Base-by-base conservation (phyloP, 1,140 invertebrate genomes). In the Oryctes rhinoceros region DNA sequence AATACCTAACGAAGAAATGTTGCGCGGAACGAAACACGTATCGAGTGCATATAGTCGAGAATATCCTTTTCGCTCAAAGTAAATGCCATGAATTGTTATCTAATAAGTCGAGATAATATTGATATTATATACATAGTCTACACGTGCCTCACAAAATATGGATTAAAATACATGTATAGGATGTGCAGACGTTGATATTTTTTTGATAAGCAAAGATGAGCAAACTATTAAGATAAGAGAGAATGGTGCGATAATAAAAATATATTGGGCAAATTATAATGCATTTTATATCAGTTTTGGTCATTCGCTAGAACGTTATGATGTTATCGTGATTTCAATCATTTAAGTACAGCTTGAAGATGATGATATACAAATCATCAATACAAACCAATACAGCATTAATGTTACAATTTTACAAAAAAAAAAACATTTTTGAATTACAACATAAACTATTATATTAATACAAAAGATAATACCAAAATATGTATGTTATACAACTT, bases 171-270 rank as follows among this genome's bases (percentile, higher is more conserved):
- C 47, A 48, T 48, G n/a, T 53, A 15, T 53, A 53, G 13, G 11
- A 6, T 53, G 49, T 53, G 49, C 49, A 53, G 49, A 53, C 49
- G 49, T n/a, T 53, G 49, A 53, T 53, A 53, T 53, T 53, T n/a
- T n/a, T 13, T 15, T n/a, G 49, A 53, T 53, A 53, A 53, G 49
- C 4, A 53, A 13, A 53, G n/a, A 53, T 53, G n/a, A 53, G 49
- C 49, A 53, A 53, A 53, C 49, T 53, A 15, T 53, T n/a, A 53
- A 13, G 49, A 53, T 53, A 53, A 53, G 1, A 30, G 49, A 53
- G 11, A 4, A n/a, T 53, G 49, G n/a, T 4, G 49, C 11, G 49
- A 53, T 53, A 53, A 53, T n/a, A 53, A 53, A 53, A 53, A 53
- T 30, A 53, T 53, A 13, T 48, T 13, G 49, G 49, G 11, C n/a